Evolutionary conservation across 2,797 vertebrate genomes (phyloP), one percentile per base, ranked within the genome.

Genomic region (Pseudotriccus pelzelni): DNA sequence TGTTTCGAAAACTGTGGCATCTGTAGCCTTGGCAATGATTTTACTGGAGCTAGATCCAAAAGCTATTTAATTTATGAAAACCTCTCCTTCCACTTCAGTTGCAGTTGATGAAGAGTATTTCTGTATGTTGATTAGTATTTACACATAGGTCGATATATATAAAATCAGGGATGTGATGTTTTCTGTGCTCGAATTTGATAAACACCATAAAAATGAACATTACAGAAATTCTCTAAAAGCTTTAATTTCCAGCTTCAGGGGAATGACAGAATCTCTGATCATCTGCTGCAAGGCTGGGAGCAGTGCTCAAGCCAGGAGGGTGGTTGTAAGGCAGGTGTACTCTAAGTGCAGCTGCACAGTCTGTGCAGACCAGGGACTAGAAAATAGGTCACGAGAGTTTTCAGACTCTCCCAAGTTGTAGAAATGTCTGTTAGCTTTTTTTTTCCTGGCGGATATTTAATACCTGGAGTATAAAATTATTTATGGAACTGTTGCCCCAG

Each of bases 1-100:
- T 96, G 94, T 96, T 97, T 95, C 91, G 87, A 84, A 84, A 95
- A 94, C 49, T 46, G 64, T 90, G 70, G 85, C 96, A 96, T 96
- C 93, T 96, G 95, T 84, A 84, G 85, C 47, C 70, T 97, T 97
- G 95, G 93, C 96, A 93, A 23, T 79, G 77, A 82, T 79, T 88
- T 96, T 70, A 60, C 49, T 88, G 56, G 37, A 84, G 52, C 37
- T 84, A 87, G 32, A 93, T 94, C 63, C 60, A 86, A 79, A 93
- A 52, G 60, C 55, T n/a, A 58, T 84, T 56, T 86, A 53, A 62
- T 78, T 88, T 82, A 58, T 78, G 53, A 50, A 94, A 89, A 21
- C 62, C 62, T 95, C 66, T 72, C 30, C 56, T 92, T 90, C 64
- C 75, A 22, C 55, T 76, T 70, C 7, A 43, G 15, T 81, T 46